Conservation (phyloP, 2,113 vertebrate genomes). For the Daphoenositta chrysoptera region DNA sequence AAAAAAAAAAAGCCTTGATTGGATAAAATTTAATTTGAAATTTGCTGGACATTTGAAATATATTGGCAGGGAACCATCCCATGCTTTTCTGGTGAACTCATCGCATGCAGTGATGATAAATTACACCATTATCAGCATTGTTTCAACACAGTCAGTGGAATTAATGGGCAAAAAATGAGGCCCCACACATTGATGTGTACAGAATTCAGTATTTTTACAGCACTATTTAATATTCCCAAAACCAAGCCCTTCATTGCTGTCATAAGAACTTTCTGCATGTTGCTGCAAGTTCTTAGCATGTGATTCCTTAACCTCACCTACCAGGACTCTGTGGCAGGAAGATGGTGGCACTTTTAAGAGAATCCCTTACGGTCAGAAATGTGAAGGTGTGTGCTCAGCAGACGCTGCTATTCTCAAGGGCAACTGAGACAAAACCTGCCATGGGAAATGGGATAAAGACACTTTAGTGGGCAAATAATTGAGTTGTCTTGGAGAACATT, state of each 20-base stretch:
- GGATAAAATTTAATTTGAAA: neutral
- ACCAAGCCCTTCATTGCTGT: neutral
- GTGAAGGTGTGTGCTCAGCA: neutral
- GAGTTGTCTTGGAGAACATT: slow-evolving; percentile 5
- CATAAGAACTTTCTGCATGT: neutral
- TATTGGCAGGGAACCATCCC: neutral
- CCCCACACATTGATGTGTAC: neutral
- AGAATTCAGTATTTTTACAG: neutral
- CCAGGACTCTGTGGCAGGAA: neutral
- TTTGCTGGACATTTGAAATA: neutral
- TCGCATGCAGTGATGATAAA: neutral
- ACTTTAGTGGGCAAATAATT: slow-evolving; percentile 24
- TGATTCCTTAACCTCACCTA: neutral
- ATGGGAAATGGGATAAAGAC: neutral
- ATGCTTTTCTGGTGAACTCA: neutral
- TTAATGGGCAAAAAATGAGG: neutral
- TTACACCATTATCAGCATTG: neutral
- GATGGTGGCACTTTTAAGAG: neutral
- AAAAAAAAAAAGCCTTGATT: neutral
- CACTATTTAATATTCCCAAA: neutral
- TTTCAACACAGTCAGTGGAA: neutral
- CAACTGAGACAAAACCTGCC: neutral
- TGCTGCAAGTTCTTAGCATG: neutral
- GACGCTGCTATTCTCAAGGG: neutral
- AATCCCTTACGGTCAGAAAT: neutral